Evolutionary conservation across 2,888 invertebrate genomes (phyloP), one percentile per base, ranked within the genome.

Genomic region (Steinernema scapterisci): DNA sequence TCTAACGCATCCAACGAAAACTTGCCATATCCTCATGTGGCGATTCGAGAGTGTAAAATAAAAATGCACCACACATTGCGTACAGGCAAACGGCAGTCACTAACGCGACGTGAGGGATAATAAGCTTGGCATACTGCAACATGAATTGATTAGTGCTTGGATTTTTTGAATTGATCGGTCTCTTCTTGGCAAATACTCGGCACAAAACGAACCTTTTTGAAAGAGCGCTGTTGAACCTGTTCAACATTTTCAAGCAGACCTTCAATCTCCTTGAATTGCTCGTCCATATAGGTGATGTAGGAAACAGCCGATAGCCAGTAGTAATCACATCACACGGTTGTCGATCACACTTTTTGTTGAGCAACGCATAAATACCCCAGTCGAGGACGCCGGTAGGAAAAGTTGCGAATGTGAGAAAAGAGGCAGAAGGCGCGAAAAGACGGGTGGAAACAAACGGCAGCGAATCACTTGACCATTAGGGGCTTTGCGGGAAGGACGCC

Each of bases 61-160:
- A 80, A 74, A 76, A 84, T 21, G 87, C 87, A 25, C 87, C 87
- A 52, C 84, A 79, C 25, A 81, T 79, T 3, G 87, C 87, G 78
- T 87, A 87, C 27, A 85, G 73, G 76, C 85, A 86, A 27, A 87
- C 86, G 7, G 83, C 83, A 71, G 79, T 75, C 70, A 87, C 87
- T 51, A 87, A 84, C 7, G 81, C 85, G 71, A 87, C 84, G 77
- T 87, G 87, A n/a, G 87, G 87, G 46, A 84, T 78, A 45, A 84
- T 82, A 73, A 87, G 81, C 70, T 84, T 83, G 38, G 80, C 79
- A 75, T 86, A 87, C 86, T 85, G 76, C 5, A 38, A 38, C 38
- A 38, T 38, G n/a, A n/a, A n/a, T 38, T 9, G 9, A 38, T 72
- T 85, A 43, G 1, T 3, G 23, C 3, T 25, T 23, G n/a, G 25